Base-by-base conservation (phyloP, 2,113 vertebrate species). In the Nycticebus coucang region DNA sequence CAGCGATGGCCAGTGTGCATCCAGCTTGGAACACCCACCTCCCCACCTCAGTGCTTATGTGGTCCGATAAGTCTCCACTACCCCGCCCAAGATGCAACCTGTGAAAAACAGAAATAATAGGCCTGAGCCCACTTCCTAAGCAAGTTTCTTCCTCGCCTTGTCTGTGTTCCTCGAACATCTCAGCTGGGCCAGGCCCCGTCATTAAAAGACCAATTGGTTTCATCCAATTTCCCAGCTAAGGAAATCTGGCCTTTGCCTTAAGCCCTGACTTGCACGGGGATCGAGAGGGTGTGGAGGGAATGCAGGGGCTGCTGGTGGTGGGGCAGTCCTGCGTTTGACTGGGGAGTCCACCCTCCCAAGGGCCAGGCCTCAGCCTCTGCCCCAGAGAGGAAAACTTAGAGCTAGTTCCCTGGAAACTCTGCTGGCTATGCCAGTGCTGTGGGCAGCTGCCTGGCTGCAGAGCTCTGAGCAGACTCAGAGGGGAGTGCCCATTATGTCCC, bases 141-240 rank as follows among this genome's bases (percentile, higher is more conserved):
- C 62, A 77, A 66, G 33, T 87, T 50, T 14, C 66, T 71, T 68
- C 45, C 8, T 10, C 62, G 33, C 33, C 33, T 88, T 80, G 10
- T 28, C 66, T 91, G 41, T 91, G 87, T 68, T 71, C 53, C 53
- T 88, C 83, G 55, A 75, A 81, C 26, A 41, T 74, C 57, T 90
- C 75, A 37, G 30, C 79, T 45, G 24, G 15, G 18, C 45, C n/a
- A n/a, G 60, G 41, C 28, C 50, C 26, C 14, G 7, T 69, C 28
- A 10, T 69, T 88, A 66, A 84, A 60, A 69, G 94, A 50, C 77
- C 37, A 37, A 14, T 72, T 62, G 2, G 5, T 33, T 62, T 81
- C 75, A 17, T 33, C 41, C 69, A 59, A 30, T 71, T 92, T 84
- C 78, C 35, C 15, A 59, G 68, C 55, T 18, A 9, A 55, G 93